Base-by-base conservation (phyloP, 2,797 vertebrate species). In the Falco biarmicus region DNA sequence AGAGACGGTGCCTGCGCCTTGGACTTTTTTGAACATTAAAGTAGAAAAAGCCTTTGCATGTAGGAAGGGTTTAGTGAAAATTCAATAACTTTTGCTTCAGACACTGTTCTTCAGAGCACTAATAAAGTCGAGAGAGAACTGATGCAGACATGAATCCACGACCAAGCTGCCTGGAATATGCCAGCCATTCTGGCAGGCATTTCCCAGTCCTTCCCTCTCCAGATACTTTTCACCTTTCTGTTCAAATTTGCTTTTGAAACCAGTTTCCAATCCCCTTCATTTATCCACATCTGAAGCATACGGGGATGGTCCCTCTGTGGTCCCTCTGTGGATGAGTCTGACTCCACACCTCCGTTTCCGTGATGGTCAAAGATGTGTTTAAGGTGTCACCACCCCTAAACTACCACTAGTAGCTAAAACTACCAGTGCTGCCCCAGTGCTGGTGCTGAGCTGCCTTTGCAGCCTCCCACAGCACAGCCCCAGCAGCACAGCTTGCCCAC, bases 41-140 rank as follows among this genome's bases (percentile, higher is more conserved):
- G 96, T 90, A 96, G 94, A 97, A 97, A 98, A 97, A 96, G 91
- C 92, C 94, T 95, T 89, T 96, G 95, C 96, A 90, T 96, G 81
- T 96, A 96, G 98, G 96, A 97, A 97, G 94, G 93, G 94, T 97
- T 98, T 98, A 98, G 96, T 96, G 97, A 97, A 98, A 98, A 98
- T 98, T 97, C 98, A 98, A 96, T 98, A 98, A 96, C 93, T 96
- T 97, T 71, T 92, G 79, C 96, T 91, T 95, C 95, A 97, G 97
- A 97, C 93, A 66, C 95, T 88, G 92, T 93, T 94, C 97, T 97
- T 96, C 92, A 89, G 97, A 98, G 97, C 90, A 73, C 87, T 93
- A 93, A 98, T 96, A 97, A 98, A 97, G 97, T 97, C 84, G 96
- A 94, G 94, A 89, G 94, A 97, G 96, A 94, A 78, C 95, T 84